Conservation (phyloP, 1,140 invertebrate species). For the Meloidogyne floridensis region DNA sequence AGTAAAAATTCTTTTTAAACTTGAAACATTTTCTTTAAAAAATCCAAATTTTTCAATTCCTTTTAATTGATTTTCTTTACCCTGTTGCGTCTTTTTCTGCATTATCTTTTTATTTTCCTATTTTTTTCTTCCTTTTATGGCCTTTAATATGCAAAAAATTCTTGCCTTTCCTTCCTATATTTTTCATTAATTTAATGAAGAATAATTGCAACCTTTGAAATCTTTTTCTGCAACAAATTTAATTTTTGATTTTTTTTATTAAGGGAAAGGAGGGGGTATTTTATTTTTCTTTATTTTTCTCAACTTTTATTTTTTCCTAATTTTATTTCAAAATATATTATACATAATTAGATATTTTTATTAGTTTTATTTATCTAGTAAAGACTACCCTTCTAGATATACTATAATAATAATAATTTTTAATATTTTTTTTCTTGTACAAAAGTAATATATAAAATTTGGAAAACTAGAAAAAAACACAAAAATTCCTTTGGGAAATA, state of each 20-base stretch:
- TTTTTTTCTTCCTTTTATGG: not conserved
- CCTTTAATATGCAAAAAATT: not conserved
- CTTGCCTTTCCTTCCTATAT: no score
- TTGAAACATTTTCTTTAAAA: not conserved
- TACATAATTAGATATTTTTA: no score
- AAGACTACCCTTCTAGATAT: no score
- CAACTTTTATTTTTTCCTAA: not conserved
- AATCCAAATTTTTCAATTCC: not conserved
- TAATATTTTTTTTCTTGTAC: not conserved
- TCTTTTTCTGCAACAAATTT: not conserved
- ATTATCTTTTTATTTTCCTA: not conserved
- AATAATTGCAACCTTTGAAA: not conserved
- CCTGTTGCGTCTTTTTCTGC: no score
- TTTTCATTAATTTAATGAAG: constrained; percentile 7
- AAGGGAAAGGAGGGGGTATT: no score
- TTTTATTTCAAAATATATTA: not conserved
- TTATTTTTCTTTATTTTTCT: not conserved
- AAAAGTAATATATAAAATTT: not conserved
- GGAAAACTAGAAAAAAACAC: not conserved
- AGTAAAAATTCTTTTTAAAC: not conserved
- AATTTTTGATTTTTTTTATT: not conserved
- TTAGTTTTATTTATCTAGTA: no score
- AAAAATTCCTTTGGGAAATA: not conserved
- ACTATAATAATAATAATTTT: no score
- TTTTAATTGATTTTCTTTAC: not conserved